These are phyloP conservation scores for Drosophila auraria DNA, from an alignment of 1,140 invertebrate genomes.

Conservation along the genomic window DNA sequence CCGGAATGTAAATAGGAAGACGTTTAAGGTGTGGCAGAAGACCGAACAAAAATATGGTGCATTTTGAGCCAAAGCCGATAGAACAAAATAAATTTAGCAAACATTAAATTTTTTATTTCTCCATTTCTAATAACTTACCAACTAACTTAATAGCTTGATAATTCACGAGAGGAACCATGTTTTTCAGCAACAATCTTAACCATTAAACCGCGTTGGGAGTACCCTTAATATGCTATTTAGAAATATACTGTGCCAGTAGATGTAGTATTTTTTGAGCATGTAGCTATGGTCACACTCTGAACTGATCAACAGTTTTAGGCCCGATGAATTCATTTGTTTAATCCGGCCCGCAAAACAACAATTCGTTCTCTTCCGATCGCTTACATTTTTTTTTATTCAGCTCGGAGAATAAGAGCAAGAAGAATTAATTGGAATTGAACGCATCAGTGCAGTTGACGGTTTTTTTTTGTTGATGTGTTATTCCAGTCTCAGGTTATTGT, in stretches of 20 bases:
- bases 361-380: background rate
- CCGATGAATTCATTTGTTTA: slow-evolving; percentile 23
- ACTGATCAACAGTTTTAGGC: slow-evolving; percentile 6
- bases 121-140: too few species aligned
- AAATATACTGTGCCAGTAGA: background rate
- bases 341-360: slow-evolving; percentile 34
- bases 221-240: background rate
- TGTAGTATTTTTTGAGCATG: background rate
- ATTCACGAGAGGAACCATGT: background rate
- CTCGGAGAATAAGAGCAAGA: background rate
- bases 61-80: too few species aligned
- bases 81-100: too few species aligned
- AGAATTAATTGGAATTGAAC: slow-evolving; percentile 37
- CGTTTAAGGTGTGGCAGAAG: too few species aligned
- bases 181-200: background rate
- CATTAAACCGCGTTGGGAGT: background rate
- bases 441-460: slow-evolving; percentile 25
- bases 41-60: too few species aligned
- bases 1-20: too few species aligned
- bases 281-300: background rate
- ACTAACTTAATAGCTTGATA: background rate
- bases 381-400: background rate
- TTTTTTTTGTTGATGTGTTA: slow-evolving; percentile 9
- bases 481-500: slow-evolving; percentile 10
- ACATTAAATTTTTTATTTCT: too few species aligned